These are phyloP conservation scores for Acomys russatus DNA, from an alignment of 2,797 vertebrate species.

Conservation along the genomic window DNA sequence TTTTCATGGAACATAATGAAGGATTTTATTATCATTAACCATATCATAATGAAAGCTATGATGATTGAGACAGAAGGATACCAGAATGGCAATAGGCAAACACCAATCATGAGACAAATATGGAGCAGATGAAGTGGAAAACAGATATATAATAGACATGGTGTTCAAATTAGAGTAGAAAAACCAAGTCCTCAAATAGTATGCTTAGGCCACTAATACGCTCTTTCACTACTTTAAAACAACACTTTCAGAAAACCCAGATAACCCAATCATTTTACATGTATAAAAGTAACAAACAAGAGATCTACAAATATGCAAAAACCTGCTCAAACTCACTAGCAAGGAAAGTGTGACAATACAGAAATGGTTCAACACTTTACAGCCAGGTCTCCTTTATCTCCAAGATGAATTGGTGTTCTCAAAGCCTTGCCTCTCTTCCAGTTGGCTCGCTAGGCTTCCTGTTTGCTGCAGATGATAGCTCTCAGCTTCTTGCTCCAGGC, in stretches of 20 bases:
- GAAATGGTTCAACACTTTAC: conserved; percentile 6
- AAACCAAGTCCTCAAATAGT: conserved; percentile 29
- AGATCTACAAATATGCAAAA: neutral
- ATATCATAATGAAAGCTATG: conserved; percentile 43
- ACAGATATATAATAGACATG: neutral
- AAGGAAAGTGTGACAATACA: neutral
- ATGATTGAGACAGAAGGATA: conserved; percentile 54
- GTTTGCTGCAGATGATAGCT: neutral
- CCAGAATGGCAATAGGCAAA: neutral
- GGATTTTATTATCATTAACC: conserved; percentile 39
- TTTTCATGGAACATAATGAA: conserved; percentile 46
- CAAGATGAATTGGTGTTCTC: neutral
- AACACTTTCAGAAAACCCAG: neutral
- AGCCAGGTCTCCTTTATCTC: neutral
- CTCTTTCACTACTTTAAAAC: neutral
- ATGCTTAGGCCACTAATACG: neutral
- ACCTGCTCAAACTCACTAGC: neutral
- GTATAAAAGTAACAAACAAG: conserved; percentile 22
- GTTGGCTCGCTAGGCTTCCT: neutral
- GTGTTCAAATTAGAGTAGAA: neutral
- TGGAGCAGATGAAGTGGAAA: neutral
- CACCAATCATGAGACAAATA: neutral
- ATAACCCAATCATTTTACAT: conserved; percentile 3
- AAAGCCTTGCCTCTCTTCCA: neutral
- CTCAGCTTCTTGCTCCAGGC: neutral